Evolutionary conservation across 1,140 invertebrate species (phyloP).

Genomic region (Lysiphlebus fabarum): DNA sequence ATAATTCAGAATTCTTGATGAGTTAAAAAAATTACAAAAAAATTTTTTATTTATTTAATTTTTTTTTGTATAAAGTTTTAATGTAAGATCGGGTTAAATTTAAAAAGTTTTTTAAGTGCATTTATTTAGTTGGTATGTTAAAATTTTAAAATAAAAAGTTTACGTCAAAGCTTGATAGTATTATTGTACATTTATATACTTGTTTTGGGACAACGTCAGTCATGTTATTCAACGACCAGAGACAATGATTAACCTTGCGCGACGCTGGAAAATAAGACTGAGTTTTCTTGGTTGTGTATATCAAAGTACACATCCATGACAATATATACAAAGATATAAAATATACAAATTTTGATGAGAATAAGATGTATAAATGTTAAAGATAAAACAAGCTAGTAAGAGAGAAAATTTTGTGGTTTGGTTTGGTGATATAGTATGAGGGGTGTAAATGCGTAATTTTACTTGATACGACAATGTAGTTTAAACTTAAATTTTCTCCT

Average conservation of each 20-base stretch:
- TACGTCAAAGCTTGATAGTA: slow-evolving; percentile 1
- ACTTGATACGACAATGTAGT: not conserved
- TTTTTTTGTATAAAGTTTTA: not conserved
- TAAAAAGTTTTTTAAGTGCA: slow-evolving; percentile 53
- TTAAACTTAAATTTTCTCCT: not conserved
- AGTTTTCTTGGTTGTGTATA: slow-evolving; percentile 9
- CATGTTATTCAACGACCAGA: slow-evolving; percentile 35
- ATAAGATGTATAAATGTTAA: not conserved
- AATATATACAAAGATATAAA: slow-evolving; percentile 4
- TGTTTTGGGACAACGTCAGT: slow-evolving; percentile 52
- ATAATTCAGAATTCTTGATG: not conserved
- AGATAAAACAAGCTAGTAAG: too few species aligned
- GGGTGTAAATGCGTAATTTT: slow-evolving; percentile 27
- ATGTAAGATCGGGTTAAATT: slow-evolving; percentile 51
- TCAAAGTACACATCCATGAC: not conserved
- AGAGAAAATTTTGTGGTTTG: too few species aligned
- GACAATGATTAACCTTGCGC: slow-evolving; percentile 50
- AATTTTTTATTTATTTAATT: slow-evolving; percentile 3
- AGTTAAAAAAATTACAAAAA: not conserved
- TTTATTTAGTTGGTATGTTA: slow-evolving; percentile 31
- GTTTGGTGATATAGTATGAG: slow-evolving; percentile 14
- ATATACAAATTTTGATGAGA: not conserved
- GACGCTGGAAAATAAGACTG: slow-evolving; percentile 49
- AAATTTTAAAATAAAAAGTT: slow-evolving; percentile 21
- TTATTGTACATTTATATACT: slow-evolving; percentile 25